Base-by-base conservation (phyloP, 2,888 invertebrate genomes). In the Rapana venosa region DNA sequence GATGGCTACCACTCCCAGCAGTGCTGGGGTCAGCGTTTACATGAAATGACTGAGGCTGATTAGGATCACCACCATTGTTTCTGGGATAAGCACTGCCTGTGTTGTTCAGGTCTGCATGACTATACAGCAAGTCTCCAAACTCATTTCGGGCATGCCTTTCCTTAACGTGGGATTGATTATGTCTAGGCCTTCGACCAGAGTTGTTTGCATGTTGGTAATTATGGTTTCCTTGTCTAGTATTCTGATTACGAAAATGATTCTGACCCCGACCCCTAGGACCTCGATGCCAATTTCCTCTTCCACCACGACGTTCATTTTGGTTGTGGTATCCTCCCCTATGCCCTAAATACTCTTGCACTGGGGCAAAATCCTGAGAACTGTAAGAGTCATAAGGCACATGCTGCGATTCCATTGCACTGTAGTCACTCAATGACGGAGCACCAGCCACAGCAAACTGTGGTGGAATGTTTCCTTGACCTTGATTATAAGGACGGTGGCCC, bases 81-180 rank as follows among this genome's bases (percentile, higher is more conserved):
- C 58, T 30, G n/a, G 56, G n/a, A 58, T 58, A n/a, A 6, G 13
- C n/a, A 17, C 58, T 35, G 13, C 85, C 47, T 8, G 47, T 35
- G 36, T 35, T 70, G 47, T 32, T n/a, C 36, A 47, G 1, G 47
- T 74, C 74, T 20, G 74, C 87, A 26, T 70, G 87, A 74, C 87
- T 87, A n/a, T 87, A 87, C 70, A 87, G 87, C 70, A 87, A n/a
- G 32, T 87, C 74, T 17, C 87, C 87, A 47, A 36, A 74, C 11
- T 87, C 87, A 47, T 74, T 35, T 32, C 74, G 61, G 0, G 87
- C 26, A 74, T 86, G 86, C 32, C 86, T 61, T 32, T 70, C 87
- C 32, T 74, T 87, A 20, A 26, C 87, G 74, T 36, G 74, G 47
- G 36, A 13, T 13, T 87, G 87, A 1, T 87, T 36, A 20, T 56